Conservation (phyloP, 2,888 invertebrate genomes). For the Drosophila vallismaia region DNA sequence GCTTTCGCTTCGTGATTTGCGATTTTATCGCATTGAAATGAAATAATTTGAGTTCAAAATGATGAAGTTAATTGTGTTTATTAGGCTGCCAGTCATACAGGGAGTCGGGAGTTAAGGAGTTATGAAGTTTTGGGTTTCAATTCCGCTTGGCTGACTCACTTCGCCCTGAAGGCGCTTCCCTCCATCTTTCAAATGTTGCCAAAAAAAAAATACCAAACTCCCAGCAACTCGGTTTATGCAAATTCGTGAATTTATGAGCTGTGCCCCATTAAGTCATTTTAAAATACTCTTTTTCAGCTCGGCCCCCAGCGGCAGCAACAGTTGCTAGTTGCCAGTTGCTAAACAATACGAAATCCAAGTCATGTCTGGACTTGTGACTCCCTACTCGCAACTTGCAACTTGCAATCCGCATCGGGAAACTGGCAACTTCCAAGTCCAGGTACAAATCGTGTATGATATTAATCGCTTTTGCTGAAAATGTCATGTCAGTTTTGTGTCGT, state of each 20-base stretch:
- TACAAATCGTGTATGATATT: slow-evolving; percentile 78
- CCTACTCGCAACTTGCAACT: slow-evolving; percentile 14
- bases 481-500: slow-evolving; percentile 80
- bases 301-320: slow-evolving; percentile 45
- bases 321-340: slow-evolving; percentile 19
- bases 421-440: slow-evolving; percentile 31
- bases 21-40: slow-evolving; percentile 82
- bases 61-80: slow-evolving; percentile 81
- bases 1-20: slow-evolving; percentile 80
- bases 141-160: slow-evolving; percentile 35
- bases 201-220: slow-evolving; percentile 59
- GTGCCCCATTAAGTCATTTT: slow-evolving; percentile 77
- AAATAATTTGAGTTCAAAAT: slow-evolving; percentile 83
- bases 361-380: slow-evolving; percentile 30
- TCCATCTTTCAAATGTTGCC: slow-evolving; percentile 50
- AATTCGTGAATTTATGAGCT: slow-evolving; percentile 79
- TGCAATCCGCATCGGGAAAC: slow-evolving; percentile 21
- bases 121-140: slow-evolving; percentile 19
- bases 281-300: slow-evolving; percentile 64
- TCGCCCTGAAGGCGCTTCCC: slow-evolving; percentile 68
- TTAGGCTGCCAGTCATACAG: slow-evolving; percentile 74
- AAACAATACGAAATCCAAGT: slow-evolving; percentile 55
- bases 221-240: slow-evolving; percentile 62
- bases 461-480: slow-evolving; percentile 80
- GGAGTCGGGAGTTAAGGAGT: slow-evolving; percentile 39